Percentiles rank a stretch among this genome's conserved stretches.
phyloP scores from a whole-genome alignment of 2,113 vertebrate genomes.

The Porphyrio hochstetteri region DNA sequence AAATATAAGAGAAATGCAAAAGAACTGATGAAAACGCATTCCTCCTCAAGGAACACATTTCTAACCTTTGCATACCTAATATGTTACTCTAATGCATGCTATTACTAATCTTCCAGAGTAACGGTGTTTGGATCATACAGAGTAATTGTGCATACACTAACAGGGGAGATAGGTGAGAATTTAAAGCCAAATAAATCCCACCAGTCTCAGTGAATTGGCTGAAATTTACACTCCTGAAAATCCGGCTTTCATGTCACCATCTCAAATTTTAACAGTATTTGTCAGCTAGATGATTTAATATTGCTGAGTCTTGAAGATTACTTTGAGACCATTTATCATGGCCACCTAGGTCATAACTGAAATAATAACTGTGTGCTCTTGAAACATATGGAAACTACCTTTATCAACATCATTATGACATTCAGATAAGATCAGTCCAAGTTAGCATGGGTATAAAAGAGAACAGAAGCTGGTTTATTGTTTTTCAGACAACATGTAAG shows the following conservation, averaged over 20 bases:
- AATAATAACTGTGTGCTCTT: background rate
- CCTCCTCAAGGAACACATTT: background rate
- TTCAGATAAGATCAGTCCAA: background rate
- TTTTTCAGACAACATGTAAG: background rate
- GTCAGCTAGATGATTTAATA: background rate
- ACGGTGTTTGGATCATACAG: background rate
- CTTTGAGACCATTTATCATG: background rate
- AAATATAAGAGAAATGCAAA: constrained; percentile 33
- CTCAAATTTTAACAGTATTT: background rate
- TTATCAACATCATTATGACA: background rate
- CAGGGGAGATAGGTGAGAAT: background rate
- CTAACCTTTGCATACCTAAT: background rate
- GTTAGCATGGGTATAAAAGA: background rate
- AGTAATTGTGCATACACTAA: background rate
- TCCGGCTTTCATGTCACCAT: background rate
- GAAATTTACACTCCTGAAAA: background rate
- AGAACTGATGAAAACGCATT: constrained; percentile 19
- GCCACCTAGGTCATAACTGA: background rate
- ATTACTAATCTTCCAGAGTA: background rate
- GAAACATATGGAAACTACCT: background rate
- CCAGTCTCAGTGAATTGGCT: background rate
- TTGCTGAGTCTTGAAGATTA: background rate
- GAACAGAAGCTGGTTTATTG: background rate
- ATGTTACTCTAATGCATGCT: background rate
- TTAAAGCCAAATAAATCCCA: background rate